Conservation (phyloP, 2,888 invertebrate genomes). For the Watsonalla binaria region DNA sequence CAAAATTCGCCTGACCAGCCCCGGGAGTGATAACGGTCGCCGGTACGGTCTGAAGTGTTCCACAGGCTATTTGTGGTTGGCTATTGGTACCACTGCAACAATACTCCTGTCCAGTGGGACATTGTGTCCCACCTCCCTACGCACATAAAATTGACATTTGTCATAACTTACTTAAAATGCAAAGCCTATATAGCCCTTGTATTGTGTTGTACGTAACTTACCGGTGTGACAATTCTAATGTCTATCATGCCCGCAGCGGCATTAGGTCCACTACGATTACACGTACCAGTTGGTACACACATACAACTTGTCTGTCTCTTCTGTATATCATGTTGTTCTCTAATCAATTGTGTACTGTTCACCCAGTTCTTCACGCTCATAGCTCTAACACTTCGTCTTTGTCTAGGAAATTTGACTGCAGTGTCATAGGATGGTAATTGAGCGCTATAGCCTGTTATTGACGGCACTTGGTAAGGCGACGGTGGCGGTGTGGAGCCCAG, state of each 20-base stretch:
- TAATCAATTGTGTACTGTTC: constrained; percentile 10
- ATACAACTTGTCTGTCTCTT: constrained; percentile 61
- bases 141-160: no score
- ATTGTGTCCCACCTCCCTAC: constrained; percentile 31
- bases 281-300: constrained; percentile 61
- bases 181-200: background rate
- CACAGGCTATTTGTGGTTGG: constrained; percentile 54
- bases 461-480: constrained; percentile 45
- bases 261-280: constrained; percentile 37
- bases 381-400: constrained; percentile 38
- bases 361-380: constrained; percentile 22
- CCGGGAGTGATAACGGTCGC: constrained; percentile 45
- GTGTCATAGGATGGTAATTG: constrained; percentile 49
- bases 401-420: constrained; percentile 63
- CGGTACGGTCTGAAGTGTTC: constrained; percentile 56
- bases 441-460: constrained; percentile 51
- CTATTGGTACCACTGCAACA: constrained; percentile 50
- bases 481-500: constrained; percentile 61
- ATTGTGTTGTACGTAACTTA: constrained; percentile 28
- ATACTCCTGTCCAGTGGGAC: constrained; percentile 61
- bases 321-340: constrained; percentile 36
- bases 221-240: constrained; percentile 80
- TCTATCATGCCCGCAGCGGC: constrained; percentile 79
- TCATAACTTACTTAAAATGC: constrained; percentile 2
- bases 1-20: constrained; percentile 80